Percentiles rank a stretch among this genome's conserved stretches.
Evolutionary conservation across 2,113 vertebrate genomes (phyloP).

Genomic region (Labeo catla): DNA sequence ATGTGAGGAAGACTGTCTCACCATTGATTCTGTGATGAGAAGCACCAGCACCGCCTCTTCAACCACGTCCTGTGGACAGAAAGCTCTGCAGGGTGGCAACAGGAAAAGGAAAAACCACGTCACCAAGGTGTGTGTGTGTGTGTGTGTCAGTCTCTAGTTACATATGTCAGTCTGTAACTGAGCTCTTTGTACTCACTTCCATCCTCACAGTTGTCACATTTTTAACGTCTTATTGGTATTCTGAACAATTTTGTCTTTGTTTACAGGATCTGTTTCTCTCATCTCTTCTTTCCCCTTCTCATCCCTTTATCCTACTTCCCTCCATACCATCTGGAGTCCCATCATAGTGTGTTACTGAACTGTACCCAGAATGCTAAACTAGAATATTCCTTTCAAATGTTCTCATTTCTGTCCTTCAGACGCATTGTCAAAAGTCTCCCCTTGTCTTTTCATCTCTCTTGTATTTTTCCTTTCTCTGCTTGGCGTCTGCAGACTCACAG

Average conservation of each 20-base stretch:
- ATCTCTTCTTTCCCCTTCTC: not conserved
- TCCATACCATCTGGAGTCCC: not conserved
- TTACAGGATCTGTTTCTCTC: not conserved
- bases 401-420: not conserved
- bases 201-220: conserved; percentile 60
- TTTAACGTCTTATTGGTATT: conserved; percentile 13
- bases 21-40: conserved; percentile 97
- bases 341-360: not conserved
- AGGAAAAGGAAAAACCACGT: conserved; percentile 66
- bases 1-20: conserved; percentile 75
- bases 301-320: not conserved
- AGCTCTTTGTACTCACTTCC: conserved; percentile 62
- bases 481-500: conserved; percentile 29
- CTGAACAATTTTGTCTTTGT: not conserved
- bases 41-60: conserved; percentile 96
- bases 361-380: not conserved
- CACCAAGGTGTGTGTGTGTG: conserved; percentile 53
- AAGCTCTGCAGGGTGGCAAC: conserved; percentile 82
- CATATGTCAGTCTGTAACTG: conserved; percentile 67
- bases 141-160: conserved; percentile 51
- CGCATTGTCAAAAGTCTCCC: not conserved
- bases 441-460: not conserved
- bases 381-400: not conserved
- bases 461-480: conserved; percentile 16
- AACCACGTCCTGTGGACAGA: conserved; percentile 96